phyloP scores from a whole-genome alignment of 2,888 invertebrate genomes.

The Crioceris asparagi region DNA sequence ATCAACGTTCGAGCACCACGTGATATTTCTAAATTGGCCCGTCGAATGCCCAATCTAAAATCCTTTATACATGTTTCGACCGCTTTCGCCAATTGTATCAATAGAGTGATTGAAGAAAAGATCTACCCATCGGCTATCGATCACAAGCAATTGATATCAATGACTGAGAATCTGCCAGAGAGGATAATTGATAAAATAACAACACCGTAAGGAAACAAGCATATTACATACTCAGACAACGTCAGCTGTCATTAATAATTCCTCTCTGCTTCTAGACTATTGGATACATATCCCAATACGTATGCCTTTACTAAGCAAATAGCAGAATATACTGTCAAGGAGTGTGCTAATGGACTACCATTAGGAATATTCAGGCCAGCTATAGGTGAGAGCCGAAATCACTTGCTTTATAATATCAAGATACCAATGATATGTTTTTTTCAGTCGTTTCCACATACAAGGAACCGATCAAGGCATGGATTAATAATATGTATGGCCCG shows the following conservation, averaged over 20 bases:
- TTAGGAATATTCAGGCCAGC: constrained; percentile 76
- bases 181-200: constrained; percentile 44
- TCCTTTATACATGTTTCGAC: constrained; percentile 49
- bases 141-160: constrained; percentile 39
- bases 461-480: constrained; percentile 75
- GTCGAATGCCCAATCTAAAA: constrained; percentile 52
- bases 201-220: constrained; percentile 40
- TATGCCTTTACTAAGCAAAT: constrained; percentile 87
- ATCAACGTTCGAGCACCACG: constrained; percentile 63
- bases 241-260: no score
- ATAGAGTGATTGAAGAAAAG: constrained; percentile 40
- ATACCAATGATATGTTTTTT: constrained; percentile 15
- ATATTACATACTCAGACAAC: not conserved
- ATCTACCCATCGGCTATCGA: constrained; percentile 45
- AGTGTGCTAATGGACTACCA: constrained; percentile 60
- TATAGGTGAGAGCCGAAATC: constrained; percentile 52
- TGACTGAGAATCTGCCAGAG: constrained; percentile 43
- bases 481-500: constrained; percentile 84
- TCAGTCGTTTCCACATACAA: constrained; percentile 55
- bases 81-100: constrained; percentile 44
- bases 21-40: constrained; percentile 53
- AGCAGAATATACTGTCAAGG: constrained; percentile 67
- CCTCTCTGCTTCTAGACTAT: constrained; percentile 41
- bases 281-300: constrained; percentile 74
- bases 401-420: not conserved